Evolutionary conservation across 2,797 vertebrate species (phyloP).

Genomic region (Pteronotus mesoamericanus): DNA sequence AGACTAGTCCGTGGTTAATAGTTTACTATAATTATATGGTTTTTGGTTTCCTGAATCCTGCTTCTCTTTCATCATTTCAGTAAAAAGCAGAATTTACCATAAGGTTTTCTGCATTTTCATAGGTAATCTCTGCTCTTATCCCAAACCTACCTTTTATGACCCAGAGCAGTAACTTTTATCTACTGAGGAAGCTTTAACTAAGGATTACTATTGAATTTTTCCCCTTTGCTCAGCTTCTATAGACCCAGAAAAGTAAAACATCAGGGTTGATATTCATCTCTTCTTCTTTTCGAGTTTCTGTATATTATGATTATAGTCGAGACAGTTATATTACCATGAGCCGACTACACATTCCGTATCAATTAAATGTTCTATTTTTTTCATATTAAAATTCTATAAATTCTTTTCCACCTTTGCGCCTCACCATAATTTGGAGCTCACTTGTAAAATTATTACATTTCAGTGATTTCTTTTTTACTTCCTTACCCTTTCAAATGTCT

Average conservation of each 20-base stretch:
- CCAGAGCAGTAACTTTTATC: constrained; percentile 63
- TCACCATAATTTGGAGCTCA: not conserved
- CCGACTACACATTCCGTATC: not conserved
- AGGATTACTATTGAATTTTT: not conserved
- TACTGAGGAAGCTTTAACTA: constrained; percentile 59
- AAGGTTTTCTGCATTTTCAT: constrained; percentile 55
- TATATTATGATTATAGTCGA: not conserved
- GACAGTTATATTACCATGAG: not conserved
- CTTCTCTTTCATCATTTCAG: constrained; percentile 47
- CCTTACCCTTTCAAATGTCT: not conserved
- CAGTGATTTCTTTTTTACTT: not conserved
- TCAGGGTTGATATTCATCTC: not conserved
- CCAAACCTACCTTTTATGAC: constrained; percentile 35
- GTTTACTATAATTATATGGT: constrained; percentile 49
- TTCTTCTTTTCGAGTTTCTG: not conserved
- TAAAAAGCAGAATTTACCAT: constrained; percentile 61
- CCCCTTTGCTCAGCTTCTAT: not conserved
- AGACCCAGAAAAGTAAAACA: constrained; percentile 18
- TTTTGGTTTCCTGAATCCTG: constrained; percentile 63
- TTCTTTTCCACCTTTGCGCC: not conserved
- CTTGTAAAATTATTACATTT: not conserved
- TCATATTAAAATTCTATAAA: not conserved
- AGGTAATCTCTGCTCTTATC: constrained; percentile 68
- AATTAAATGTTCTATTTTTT: constrained; percentile 39
- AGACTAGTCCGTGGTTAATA: constrained; percentile 30